phyloP scores from a whole-genome alignment of 2,888 invertebrate species.

The Romanomermis culicivorax region DNA sequence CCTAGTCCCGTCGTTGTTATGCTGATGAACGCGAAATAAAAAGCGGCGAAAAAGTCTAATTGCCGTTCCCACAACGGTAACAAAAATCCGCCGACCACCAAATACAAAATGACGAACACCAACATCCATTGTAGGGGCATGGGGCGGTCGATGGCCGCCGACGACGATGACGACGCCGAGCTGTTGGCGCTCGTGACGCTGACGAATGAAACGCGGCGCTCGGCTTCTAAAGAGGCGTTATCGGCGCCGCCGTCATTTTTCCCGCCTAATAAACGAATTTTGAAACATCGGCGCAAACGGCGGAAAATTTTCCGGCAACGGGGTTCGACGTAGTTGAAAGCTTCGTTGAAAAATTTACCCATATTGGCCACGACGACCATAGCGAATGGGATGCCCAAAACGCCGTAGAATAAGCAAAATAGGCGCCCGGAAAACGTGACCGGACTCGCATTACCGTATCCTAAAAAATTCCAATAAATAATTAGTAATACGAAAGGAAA shows the following conservation, averaged over 20 bases:
- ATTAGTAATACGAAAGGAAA: not conserved
- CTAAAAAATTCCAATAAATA: not conserved
- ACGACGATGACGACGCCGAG: no score
- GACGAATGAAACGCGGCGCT: no score
- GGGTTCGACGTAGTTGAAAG: not conserved
- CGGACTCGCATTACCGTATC: not conserved
- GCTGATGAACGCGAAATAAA: not conserved
- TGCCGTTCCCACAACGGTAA: not conserved
- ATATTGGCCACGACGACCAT: constrained; percentile 1
- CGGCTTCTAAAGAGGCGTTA: no score
- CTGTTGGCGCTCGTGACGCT: no score
- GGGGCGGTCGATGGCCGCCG: not conserved
- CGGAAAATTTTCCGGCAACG: no score
- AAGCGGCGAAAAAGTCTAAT: constrained; percentile 3
- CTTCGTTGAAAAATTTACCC: constrained; percentile 1
- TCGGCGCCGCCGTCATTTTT: not conserved
- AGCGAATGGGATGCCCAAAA: constrained; percentile 1
- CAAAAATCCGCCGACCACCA: not conserved
- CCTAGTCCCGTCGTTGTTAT: not conserved
- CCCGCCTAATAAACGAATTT: not conserved
- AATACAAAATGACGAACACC: not conserved
- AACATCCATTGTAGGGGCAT: not conserved
- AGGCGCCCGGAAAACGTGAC: not conserved
- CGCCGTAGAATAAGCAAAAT: constrained; percentile 1
- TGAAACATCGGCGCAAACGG: not conserved